Conservation (phyloP, 2,888 invertebrate genomes). For the Leptinotarsa haldemani region DNA sequence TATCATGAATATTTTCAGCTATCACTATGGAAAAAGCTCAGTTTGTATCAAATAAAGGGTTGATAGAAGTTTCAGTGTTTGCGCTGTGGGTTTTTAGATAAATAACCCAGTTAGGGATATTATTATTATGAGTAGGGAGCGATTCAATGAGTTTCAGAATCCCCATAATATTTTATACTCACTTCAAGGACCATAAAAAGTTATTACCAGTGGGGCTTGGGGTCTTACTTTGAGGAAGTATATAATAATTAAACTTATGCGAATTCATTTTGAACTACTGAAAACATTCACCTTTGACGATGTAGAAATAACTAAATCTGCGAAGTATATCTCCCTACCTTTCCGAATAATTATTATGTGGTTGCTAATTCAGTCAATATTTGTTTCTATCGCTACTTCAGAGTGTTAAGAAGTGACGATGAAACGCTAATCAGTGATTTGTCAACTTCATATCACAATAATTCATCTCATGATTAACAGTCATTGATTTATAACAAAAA, state of each 20-base stretch:
- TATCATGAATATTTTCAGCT: too few relatives aligned
- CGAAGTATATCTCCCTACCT: neutral
- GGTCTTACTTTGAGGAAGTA: neutral
- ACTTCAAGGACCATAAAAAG: neutral
- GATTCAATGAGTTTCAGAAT: too few relatives aligned
- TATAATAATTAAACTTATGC: neutral
- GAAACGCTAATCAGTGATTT: slow-evolving; percentile 21
- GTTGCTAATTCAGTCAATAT: slow-evolving; percentile 36
- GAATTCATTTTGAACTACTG: neutral
- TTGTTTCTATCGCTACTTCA: slow-evolving; percentile 16
- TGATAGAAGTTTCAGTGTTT: too few relatives aligned
- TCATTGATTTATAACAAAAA: too few relatives aligned
- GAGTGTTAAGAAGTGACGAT: slow-evolving; percentile 15
- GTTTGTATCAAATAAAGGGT: too few relatives aligned
- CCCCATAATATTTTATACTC: neutral
- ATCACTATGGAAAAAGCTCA: too few relatives aligned
- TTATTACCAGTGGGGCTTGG: neutral
- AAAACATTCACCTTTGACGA: neutral
- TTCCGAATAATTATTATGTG: slow-evolving; percentile 17
- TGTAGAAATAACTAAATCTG: neutral
- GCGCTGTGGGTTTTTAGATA: too few relatives aligned
- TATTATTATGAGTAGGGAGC: too few relatives aligned
- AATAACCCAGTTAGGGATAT: too few relatives aligned
- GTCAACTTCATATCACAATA: slow-evolving; percentile 4
- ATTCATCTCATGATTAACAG: too few relatives aligned